Percentiles rank a stretch among this genome's conserved stretches.
phyloP scores from a whole-genome alignment of 2,888 invertebrate genomes.

The Linyphia triangularis region DNA sequence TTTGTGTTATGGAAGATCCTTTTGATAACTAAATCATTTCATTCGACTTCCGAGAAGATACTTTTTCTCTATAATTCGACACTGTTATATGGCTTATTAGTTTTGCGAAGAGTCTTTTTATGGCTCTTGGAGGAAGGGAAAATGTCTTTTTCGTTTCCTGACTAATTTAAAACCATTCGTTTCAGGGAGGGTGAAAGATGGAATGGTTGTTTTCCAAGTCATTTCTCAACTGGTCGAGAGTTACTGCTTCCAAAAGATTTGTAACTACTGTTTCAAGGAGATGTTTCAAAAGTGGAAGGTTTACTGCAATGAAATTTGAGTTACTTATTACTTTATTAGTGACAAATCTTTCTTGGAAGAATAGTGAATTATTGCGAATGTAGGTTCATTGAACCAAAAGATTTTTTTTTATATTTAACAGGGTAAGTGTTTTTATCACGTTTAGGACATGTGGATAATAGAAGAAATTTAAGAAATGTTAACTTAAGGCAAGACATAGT shows the following conservation, averaged over 20 bases:
- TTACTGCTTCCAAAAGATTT: not conserved
- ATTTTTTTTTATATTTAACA: no score
- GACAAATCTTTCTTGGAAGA: no score
- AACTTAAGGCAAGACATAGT: no score
- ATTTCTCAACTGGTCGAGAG: not conserved
- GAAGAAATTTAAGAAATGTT: no score
- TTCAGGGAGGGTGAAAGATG: not conserved
- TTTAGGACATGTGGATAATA: no score
- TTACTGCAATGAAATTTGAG: no score
- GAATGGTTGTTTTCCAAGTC: not conserved
- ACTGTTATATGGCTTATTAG: not conserved
- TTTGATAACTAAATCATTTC: not conserved
- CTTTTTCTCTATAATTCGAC: not conserved
- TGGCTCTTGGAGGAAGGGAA: not conserved
- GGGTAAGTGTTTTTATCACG: no score
- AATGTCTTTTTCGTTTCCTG: not conserved
- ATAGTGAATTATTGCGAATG: no score
- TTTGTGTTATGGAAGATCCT: not conserved
- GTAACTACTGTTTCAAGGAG: not conserved
- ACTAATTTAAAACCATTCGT: not conserved
- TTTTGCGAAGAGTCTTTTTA: not conserved
- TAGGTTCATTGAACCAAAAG: no score
- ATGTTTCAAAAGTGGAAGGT: no score
- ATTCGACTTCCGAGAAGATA: not conserved
- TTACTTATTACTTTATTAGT: no score